A percentile compares a stretch with the other conserved stretches of the same genome.
Evolutionary conservation across 2,888 invertebrate genomes (phyloP).

Genomic region (Hyalella azteca): DNA sequence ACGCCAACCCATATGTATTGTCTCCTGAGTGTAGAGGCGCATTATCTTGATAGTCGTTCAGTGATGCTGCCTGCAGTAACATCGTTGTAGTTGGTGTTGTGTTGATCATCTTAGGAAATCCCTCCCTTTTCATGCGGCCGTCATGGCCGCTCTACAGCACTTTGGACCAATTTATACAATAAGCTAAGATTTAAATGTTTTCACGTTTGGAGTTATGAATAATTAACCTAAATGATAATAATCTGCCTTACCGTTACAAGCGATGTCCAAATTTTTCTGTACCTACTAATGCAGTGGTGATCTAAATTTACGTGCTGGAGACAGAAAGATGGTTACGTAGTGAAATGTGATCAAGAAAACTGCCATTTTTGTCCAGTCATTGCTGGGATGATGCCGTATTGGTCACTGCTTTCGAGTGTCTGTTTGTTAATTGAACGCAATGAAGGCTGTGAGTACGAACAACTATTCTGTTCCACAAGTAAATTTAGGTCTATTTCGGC

Average conservation of each 20-base stretch:
- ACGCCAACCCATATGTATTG: too few relatives aligned
- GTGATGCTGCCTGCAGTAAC: neutral
- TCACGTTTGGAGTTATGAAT: conserved; percentile 5
- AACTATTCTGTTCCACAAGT: neutral
- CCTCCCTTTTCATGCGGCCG: neutral
- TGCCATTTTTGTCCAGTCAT: too few relatives aligned
- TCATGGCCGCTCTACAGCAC: neutral
- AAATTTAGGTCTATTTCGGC: too few relatives aligned
- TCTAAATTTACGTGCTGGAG: too few relatives aligned
- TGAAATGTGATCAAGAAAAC: too few relatives aligned
- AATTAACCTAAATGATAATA: conserved; percentile 16
- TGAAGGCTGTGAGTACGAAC: conserved; percentile 5
- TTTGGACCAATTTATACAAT: conserved; percentile 31
- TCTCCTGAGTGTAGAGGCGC: too few relatives aligned
- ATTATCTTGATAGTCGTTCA: too few relatives aligned
- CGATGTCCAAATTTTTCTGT: neutral
- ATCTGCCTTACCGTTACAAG: conserved; percentile 15
- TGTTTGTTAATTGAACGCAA: neutral
- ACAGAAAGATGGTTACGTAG: too few relatives aligned
- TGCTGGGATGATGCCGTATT: too few relatives aligned
- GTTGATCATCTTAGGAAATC: neutral
- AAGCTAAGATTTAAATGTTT: conserved; percentile 22
- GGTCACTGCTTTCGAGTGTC: neutral
- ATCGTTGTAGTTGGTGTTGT: conserved; percentile 23
- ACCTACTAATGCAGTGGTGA: neutral